Conservation (phyloP, 2,797 vertebrate genomes). For the Momotus momota region DNA sequence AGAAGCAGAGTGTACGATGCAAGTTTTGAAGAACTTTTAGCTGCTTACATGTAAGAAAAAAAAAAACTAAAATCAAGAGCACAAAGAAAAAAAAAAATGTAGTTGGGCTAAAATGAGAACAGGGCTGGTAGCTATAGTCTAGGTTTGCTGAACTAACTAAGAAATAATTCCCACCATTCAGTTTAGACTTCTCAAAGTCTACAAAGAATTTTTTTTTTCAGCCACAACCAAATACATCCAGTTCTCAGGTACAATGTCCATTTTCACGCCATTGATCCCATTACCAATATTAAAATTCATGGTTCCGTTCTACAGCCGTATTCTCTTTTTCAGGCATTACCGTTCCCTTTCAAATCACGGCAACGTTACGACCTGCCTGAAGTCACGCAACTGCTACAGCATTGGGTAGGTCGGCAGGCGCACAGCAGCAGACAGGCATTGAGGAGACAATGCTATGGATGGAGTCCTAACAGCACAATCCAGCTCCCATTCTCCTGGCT, state of each 20-base stretch:
- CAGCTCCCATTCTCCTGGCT: constrained; percentile 41
- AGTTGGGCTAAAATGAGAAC: neutral
- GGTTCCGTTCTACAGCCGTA: neutral
- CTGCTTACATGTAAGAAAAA: neutral
- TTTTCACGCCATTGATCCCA: neutral
- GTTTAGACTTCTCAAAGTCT: neutral
- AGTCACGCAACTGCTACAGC: neutral
- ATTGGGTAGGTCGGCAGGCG: neutral
- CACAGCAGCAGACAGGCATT: neutral
- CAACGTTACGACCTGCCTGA: neutral
- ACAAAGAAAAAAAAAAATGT: neutral
- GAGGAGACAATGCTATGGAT: constrained; percentile 18
- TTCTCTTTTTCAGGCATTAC: neutral
- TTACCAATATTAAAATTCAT: neutral
- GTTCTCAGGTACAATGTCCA: neutral
- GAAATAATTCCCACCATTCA: neutral
- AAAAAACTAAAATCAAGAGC: neutral
- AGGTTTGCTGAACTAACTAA: too few relatives aligned
- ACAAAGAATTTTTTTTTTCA: neutral
- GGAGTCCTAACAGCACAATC: neutral
- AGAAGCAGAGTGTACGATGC: neutral
- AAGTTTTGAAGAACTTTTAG: neutral
- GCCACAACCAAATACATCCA: neutral
- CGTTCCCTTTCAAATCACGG: neutral
- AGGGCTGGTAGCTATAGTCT: neutral